Evolutionary conservation across 1,140 invertebrate genomes (phyloP).

Genomic region (Camponotus pennsylvanicus): DNA sequence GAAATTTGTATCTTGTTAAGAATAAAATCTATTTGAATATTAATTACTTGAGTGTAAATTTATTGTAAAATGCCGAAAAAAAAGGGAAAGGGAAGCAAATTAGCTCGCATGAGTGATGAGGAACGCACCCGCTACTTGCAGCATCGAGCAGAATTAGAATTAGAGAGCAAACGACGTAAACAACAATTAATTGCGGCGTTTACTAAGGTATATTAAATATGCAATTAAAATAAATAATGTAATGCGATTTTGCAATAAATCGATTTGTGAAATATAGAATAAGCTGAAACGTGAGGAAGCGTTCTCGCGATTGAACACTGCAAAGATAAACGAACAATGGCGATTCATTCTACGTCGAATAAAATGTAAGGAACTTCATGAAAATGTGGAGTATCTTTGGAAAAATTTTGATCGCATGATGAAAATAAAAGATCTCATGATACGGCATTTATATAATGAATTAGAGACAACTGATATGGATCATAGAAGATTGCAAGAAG

Average conservation of each 20-base stretch:
- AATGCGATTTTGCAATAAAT: neutral
- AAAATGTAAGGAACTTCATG: slow-evolving; percentile 91
- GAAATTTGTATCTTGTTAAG: slow-evolving; percentile 37
- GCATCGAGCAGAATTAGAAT: slow-evolving; percentile 92
- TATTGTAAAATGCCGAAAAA: slow-evolving; percentile 61
- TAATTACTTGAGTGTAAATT: slow-evolving; percentile 6
- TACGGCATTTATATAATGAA: slow-evolving; percentile 88
- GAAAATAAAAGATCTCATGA: slow-evolving; percentile 89
- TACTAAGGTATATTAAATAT: slow-evolving; percentile 89
- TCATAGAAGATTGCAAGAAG: slow-evolving; percentile 89
- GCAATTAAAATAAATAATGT: slow-evolving; percentile 20
- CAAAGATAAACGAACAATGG: slow-evolving; percentile 95
- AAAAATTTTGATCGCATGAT: slow-evolving; percentile 88
- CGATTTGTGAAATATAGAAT: slow-evolving; percentile 86
- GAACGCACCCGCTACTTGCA: slow-evolving; percentile 92
- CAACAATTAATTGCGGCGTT: slow-evolving; percentile 92
- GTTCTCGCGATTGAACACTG: slow-evolving; percentile 91
- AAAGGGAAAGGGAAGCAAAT: slow-evolving; percentile 68
- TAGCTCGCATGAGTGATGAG: slow-evolving; percentile 93
- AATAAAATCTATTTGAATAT: slow-evolving; percentile 37
- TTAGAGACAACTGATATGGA: slow-evolving; percentile 90
- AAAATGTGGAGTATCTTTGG: slow-evolving; percentile 89
- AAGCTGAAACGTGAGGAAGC: slow-evolving; percentile 93
- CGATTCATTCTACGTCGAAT: slow-evolving; percentile 90
- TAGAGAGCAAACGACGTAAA: slow-evolving; percentile 91